Percentiles rank a stretch among this genome's conserved stretches.
Evolutionary conservation across 2,797 vertebrate species (phyloP).

Genomic region (Aselliscus stoliczkanus): DNA sequence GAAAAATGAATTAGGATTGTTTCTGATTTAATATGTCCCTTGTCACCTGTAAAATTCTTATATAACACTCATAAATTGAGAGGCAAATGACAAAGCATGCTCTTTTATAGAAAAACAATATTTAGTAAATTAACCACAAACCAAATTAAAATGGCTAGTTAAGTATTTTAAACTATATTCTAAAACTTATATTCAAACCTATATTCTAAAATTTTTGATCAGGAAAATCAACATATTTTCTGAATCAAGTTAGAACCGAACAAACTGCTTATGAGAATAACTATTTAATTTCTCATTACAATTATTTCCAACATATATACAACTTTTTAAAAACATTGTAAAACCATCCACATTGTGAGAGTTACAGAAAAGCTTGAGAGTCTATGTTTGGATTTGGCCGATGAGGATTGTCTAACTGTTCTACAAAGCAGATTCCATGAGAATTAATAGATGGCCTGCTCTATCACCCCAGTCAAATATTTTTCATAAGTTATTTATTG

Average conservation of each 20-base stretch:
- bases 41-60: neutral
- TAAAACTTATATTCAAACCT: neutral
- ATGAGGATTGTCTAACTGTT: neutral
- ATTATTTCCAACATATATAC: neutral
- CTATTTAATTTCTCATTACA: neutral
- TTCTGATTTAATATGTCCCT: neutral
- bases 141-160: neutral
- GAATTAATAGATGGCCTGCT: neutral
- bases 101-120: neutral
- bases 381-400: neutral
- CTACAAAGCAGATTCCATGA: neutral
- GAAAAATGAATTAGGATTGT: neutral
- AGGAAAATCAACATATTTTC: neutral
- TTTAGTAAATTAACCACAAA: neutral
- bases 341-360: neutral
- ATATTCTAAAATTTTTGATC: neutral
- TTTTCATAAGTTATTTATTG: neutral
- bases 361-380: neutral
- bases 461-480: neutral
- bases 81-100: neutral
- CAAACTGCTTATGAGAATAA: neutral
- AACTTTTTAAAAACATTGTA: neutral
- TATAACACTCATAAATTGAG: neutral
- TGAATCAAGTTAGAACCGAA: neutral
- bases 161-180: neutral